Base-by-base conservation (phyloP, 2,888 invertebrate genomes). In the Mantis religiosa region DNA sequence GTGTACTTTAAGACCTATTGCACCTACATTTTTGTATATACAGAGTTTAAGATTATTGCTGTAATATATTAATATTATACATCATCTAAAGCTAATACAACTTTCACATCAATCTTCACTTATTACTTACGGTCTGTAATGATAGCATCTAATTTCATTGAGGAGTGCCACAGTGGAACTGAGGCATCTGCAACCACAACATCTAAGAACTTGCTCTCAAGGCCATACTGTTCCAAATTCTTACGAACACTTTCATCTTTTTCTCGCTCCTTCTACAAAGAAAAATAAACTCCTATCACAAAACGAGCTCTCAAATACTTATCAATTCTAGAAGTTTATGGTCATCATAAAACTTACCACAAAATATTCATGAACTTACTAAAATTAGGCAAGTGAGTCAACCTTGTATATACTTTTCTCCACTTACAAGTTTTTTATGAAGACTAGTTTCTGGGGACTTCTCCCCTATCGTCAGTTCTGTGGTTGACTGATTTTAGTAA, bases 181-280 rank as follows among this genome's bases (percentile, higher is more conserved):
- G 99, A 97, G 92, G 98, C 97, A 94, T 99, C 99, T 85, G 98
- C 97, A 3, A 99, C 97, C 2, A 99, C 92, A 1, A 98, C 97
- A 92, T 99, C 99, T 85, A 99, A 92, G 93, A 98, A 99, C 89
- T 94, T 94, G 47, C 95, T 94, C 90, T 95, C 95, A 83, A 96
- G 95, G 20, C 96, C 96, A 92, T 99, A 99, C 93, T 99, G 99
- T 90, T 94, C 94, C 94, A 99, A 96, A 93, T 99, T 99, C 8
- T 96, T 95, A 83, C 94, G 94, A 82, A 99, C 96, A 92, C 97
- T 98, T 94, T 99, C 99, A 91, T 98, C 98, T 89, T 92, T 92
- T 4, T 92, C 93, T 86, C 95, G 92, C 90, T 92, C 92, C 90
- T 93, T 94, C 92, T 90, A 71, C 20, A 71, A 15, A 3, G 20